Evolutionary conservation across 2,113 vertebrate species (phyloP).

Genomic region (Speoplatyrhinus poulsoni): DNA sequence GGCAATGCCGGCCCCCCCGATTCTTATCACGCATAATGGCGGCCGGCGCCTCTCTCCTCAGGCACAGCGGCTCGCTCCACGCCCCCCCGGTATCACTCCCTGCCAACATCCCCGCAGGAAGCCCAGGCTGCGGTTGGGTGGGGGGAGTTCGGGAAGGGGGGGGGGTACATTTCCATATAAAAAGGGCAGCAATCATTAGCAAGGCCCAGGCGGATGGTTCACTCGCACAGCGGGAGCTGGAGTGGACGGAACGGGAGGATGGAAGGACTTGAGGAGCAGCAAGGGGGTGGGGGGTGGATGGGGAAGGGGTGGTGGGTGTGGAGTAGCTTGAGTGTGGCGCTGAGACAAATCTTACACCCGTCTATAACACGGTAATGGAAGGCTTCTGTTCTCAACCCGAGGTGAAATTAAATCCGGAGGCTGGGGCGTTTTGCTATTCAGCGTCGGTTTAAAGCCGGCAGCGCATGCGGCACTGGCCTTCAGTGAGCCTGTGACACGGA

Average conservation of each 20-base stretch:
- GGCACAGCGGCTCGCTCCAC: conserved; percentile 9
- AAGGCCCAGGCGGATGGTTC: conserved; percentile 17
- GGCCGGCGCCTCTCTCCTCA: conserved; percentile 35
- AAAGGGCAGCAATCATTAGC: conserved; percentile 39
- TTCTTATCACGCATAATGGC: conserved; percentile 69
- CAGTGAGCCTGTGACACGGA: not conserved
- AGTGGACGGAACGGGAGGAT: conserved; percentile 15
- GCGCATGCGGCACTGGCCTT: not conserved
- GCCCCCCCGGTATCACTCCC: conserved; percentile 18
- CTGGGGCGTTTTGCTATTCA: not conserved
- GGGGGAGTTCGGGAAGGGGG: conserved; percentile 45
- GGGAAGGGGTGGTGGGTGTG: conserved; percentile 7
- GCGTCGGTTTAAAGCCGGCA: not conserved
- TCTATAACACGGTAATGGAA: not conserved
- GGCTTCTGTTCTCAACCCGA: not conserved
- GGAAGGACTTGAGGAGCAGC: not conserved
- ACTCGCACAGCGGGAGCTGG: conserved; percentile 34
- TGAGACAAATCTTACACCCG: conserved; percentile 15
- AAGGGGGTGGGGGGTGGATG: conserved; percentile 11
- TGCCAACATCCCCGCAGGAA: conserved; percentile 43
- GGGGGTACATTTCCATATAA: conserved; percentile 69
- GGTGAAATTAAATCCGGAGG: conserved; percentile 13
- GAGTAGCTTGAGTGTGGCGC: conserved; percentile 12
- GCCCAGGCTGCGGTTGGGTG: conserved; percentile 40
- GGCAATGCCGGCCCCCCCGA: conserved; percentile 46